Evolutionary conservation across 1,140 invertebrate species (phyloP), one percentile per base, ranked within the genome.

Genomic region (Eurosta solidaginis): DNA sequence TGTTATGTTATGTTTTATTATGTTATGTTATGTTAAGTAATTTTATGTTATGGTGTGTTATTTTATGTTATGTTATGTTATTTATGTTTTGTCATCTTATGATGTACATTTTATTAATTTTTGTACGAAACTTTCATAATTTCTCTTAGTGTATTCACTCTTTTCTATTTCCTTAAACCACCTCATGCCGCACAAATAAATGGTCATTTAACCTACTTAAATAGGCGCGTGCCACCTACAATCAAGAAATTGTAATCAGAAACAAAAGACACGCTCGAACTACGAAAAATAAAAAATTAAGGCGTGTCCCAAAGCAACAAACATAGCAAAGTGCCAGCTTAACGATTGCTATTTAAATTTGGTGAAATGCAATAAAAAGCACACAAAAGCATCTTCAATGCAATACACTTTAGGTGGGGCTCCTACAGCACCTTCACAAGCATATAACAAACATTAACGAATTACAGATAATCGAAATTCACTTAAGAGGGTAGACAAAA

Each of bases 311-410:
- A 6, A 3, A 27, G 27, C 17, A 22, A 68, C 33, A 20, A 42
- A 27, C n/a, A 9, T 59, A 10, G 14, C 12, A 59, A 59, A 22
- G 59, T 68, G 33, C 40, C 59, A 40, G 36, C 12, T 20, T 40
- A 36, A 36, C 59, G 33, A 36, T 68, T 40, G 40, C 29, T 40
- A 40, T 68, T 68, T 68, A 40, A 68, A 68, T 68, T 68, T 68
- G 59, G 59, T 42, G 59, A 68, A 42, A 68, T 68, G 59, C 36
- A 68, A 22, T 68, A 68, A 68, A 40, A 68, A 68, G 33, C 59
- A 40, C n/a, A n/a, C 12, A 5, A 59, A 59, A 59, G n/a, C 29
- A 17, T 33, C 33, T 59, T 33, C n/a, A n/a, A 22, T 10, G 54
- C 3, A 10, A 17, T 59, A 59, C 54, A 17, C 54, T 33, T 1